A percentile compares a stretch with the other conserved stretches of the same genome.
Conservation (phyloP, 2,888 invertebrate genomes). For the Lapara coniferarum region DNA sequence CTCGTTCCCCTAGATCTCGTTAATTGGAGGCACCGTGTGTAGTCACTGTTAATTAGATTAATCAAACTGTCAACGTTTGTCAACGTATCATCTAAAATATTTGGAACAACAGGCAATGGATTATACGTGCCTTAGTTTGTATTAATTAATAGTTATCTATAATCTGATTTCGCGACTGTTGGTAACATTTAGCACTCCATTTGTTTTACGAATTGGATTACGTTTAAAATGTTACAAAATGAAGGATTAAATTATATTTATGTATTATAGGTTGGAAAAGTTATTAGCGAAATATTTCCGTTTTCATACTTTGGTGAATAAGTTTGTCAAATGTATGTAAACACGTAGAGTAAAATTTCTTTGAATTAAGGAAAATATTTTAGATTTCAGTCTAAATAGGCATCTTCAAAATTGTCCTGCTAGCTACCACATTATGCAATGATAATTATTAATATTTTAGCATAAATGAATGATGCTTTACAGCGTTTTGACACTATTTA, state of each 20-base stretch:
- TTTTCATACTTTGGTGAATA: too few relatives aligned
- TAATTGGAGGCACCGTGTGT: slow-evolving; percentile 45
- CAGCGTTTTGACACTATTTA: background rate
- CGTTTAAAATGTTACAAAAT: too few relatives aligned
- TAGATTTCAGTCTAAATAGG: too few relatives aligned
- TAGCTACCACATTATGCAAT: background rate
- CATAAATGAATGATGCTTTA: background rate
- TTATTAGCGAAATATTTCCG: too few relatives aligned
- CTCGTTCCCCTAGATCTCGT: slow-evolving; percentile 43
- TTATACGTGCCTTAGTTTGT: background rate
- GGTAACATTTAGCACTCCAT: too few relatives aligned
- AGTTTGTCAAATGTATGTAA: too few relatives aligned
- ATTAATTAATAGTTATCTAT: background rate
- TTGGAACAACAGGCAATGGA: slow-evolving; percentile 32
- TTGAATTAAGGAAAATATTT: too few relatives aligned
- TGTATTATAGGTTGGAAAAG: too few relatives aligned
- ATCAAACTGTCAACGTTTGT: slow-evolving; percentile 51
- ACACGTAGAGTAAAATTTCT: too few relatives aligned
- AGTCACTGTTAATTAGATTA: slow-evolving; percentile 51
- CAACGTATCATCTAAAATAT: slow-evolving; percentile 43
- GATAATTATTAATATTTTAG: background rate
- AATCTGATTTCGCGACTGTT: background rate
- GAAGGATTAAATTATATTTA: too few relatives aligned
- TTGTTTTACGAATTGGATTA: too few relatives aligned
- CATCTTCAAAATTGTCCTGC: too few relatives aligned